Evolutionary conservation across 2,888 invertebrate genomes (phyloP).

Genomic region (Morinoia aosen): DNA sequence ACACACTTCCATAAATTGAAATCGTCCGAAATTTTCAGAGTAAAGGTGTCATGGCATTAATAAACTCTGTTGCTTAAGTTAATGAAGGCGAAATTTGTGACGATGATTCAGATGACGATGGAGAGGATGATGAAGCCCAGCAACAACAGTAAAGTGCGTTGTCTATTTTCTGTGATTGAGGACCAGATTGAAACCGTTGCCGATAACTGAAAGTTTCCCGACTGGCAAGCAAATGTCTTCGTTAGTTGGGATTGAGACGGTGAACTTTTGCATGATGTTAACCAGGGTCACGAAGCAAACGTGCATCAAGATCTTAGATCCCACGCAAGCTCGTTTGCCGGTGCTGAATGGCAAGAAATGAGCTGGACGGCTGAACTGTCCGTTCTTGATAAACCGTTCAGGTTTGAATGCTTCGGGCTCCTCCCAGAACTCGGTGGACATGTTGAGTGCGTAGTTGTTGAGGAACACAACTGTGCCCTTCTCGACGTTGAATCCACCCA

Average conservation of each 20-base stretch:
- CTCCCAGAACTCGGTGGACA: slow-evolving; percentile 81
- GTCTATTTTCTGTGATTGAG: slow-evolving; percentile 55
- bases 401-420: slow-evolving; percentile 82
- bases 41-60: background rate
- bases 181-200: slow-evolving; percentile 62
- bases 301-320: slow-evolving; percentile 79
- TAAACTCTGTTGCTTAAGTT: background rate
- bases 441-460: slow-evolving; percentile 86
- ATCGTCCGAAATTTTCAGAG: background rate
- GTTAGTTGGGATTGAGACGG: slow-evolving; percentile 60
- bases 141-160: background rate
- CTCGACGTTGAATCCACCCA: slow-evolving; percentile 80
- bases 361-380: slow-evolving; percentile 77
- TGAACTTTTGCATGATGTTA: slow-evolving; percentile 63
- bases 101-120: slow-evolving; percentile 5
- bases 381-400: slow-evolving; percentile 79
- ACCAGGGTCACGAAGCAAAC: slow-evolving; percentile 65
- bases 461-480: slow-evolving; percentile 87
- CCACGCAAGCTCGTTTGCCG: slow-evolving; percentile 88
- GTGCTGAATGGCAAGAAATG: slow-evolving; percentile 89
- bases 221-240: slow-evolving; percentile 56
- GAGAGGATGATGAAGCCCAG: background rate
- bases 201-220: slow-evolving; percentile 64
- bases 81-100: background rate
- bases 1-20: background rate